These are phyloP conservation scores for Bombus pascuorum DNA, from an alignment of 1,140 invertebrate species.

Conservation along the genomic window DNA sequence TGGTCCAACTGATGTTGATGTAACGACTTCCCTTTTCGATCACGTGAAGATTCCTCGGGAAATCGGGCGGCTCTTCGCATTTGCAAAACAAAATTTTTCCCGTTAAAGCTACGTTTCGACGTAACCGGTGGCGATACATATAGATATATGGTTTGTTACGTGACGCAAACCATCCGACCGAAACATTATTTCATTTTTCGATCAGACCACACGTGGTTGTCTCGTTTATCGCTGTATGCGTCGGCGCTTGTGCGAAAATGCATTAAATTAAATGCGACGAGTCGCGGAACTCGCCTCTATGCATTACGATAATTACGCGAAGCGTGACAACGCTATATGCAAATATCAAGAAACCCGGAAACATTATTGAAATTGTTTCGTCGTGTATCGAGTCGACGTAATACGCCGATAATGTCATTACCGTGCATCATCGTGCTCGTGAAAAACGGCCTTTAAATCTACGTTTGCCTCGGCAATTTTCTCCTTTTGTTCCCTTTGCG, in stretches of 20 bases:
- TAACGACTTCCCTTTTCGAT: conserved; percentile 89
- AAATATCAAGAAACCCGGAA: conserved; percentile 45
- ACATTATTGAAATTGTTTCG: conserved; percentile 51
- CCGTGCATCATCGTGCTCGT: neutral
- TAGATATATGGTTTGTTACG: conserved; percentile 1
- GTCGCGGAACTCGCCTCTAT: conserved; percentile 33
- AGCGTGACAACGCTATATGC: conserved; percentile 29
- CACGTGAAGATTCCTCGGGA: conserved; percentile 92
- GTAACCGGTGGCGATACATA: neutral
- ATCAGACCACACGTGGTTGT: conserved; percentile 11
- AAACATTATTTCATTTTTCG: conserved; percentile 57
- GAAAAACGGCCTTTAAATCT: neutral
- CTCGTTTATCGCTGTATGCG: conserved; percentile 7
- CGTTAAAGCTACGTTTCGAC: neutral
- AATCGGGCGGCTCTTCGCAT: conserved; percentile 89
- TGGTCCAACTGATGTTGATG: conserved; percentile 92
- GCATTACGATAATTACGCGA: conserved; percentile 66
- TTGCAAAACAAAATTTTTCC: neutral
- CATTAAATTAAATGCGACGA: conserved; percentile 66
- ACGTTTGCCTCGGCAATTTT: neutral
- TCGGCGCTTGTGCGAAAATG: conserved; percentile 24
- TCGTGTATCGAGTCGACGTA: conserved; percentile 26
- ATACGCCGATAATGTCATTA: conserved; percentile 46
- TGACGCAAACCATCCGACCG: conserved; percentile 23
- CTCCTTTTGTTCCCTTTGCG: neutral